These are phyloP conservation scores for Lamproptera curius DNA, from an alignment of 2,888 invertebrate species.

Conservation along the genomic window DNA sequence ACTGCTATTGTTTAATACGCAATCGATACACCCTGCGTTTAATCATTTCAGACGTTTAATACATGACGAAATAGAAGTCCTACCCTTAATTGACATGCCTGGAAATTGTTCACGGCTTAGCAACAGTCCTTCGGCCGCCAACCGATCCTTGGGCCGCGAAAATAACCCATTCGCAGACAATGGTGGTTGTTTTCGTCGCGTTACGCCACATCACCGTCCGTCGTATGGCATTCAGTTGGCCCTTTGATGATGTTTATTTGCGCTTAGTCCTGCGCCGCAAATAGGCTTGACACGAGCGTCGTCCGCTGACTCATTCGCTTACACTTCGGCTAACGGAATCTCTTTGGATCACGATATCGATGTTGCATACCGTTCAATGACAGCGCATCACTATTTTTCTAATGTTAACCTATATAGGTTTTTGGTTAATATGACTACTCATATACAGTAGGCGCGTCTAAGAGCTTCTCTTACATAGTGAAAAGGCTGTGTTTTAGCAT, in stretches of 20 bases:
- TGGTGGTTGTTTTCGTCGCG: conserved; percentile 67
- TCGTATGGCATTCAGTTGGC: conserved; percentile 62
- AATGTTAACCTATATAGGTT: no score
- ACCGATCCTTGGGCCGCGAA: conserved; percentile 51
- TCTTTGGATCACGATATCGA: conserved; percentile 44
- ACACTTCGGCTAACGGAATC: conserved; percentile 45
- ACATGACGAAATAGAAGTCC: no score
- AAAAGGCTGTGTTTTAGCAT: no score
- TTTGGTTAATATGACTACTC: no score
- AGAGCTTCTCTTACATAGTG: no score
- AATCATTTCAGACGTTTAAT: no score
- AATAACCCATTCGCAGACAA: conserved; percentile 73
- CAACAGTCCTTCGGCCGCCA: conserved; percentile 23
- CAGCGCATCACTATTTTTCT: background rate
- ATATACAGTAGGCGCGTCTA: no score
- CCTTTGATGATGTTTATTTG: conserved; percentile 77
- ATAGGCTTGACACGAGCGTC: conserved; percentile 73
- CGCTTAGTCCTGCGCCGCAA: conserved; percentile 73
- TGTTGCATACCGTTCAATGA: background rate
- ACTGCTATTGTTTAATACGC: no score
- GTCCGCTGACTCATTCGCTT: conserved; percentile 64
- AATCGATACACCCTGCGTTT: no score
- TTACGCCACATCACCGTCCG: conserved; percentile 45
- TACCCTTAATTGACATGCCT: no score
- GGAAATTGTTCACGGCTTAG: conserved; percentile 14